Percentiles rank a stretch among this genome's conserved stretches.
Conservation (phyloP, 2,113 vertebrate genomes). For the Trogon melanurus region DNA sequence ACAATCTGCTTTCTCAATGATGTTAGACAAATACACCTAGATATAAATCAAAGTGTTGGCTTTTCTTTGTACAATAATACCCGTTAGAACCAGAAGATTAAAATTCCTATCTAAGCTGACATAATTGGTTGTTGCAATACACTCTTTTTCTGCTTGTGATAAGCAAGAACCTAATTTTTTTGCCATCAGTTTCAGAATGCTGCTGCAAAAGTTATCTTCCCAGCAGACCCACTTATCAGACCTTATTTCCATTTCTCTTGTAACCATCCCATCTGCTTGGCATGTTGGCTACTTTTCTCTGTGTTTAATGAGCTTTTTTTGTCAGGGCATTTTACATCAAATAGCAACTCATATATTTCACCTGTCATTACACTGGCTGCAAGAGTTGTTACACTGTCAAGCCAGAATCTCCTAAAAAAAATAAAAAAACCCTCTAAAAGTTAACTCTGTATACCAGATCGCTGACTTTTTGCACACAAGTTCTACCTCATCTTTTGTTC, state of each 20-base stretch:
- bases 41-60: background rate
- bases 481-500: background rate
- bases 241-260: background rate
- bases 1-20: background rate
- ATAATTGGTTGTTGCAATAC: background rate
- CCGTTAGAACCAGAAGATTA: background rate
- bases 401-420: background rate
- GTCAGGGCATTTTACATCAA: background rate
- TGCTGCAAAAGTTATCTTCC: background rate
- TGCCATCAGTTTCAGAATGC: background rate
- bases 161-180: background rate
- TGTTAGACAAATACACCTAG: background rate
- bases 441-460: background rate
- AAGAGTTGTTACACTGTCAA: background rate
- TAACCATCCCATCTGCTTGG: background rate
- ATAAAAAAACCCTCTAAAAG: background rate
- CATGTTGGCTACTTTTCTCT: background rate
- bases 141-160: background rate
- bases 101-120: background rate
- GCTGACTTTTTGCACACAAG: background rate
- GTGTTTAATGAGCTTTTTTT: background rate
- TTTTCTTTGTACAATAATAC: background rate
- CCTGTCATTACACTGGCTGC: background rate
- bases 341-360: background rate
- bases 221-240: background rate